Base-by-base conservation (phyloP, 2,888 invertebrate genomes). In the Eilema caniola region DNA sequence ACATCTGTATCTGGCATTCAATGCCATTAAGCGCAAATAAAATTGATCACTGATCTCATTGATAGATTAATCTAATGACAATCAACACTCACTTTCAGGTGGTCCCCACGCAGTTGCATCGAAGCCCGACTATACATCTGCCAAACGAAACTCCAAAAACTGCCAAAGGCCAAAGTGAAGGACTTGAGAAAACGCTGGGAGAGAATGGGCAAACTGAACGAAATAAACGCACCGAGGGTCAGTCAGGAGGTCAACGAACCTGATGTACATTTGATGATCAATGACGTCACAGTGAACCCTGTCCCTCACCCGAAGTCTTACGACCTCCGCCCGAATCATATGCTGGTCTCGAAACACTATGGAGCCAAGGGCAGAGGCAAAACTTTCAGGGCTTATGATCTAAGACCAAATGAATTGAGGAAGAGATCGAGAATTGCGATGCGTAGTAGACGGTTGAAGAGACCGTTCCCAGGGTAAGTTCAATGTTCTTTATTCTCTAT, bases 71-170 rank as follows among this genome's bases (percentile, higher is more conserved):
- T 68, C 72, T 62, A 79, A 68, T 75, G 61, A 75, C 56, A 31
- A 33, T 69, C 61, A 66, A 57, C 28, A 25, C 14, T 33, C 23
- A 59, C 20, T 87, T 93, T 72, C 92, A 96, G 96, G 85, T 98
- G 98, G 98, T 96, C 96, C 65, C 96, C 97, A 1, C 94, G 96
- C 62, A 96, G 94, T 85, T 98, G 98, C 91, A 88, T 96, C 72
- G 96, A 96, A 74, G 90, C 92, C 20, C 96, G 96, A 75, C 96
- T 96, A 85, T 97, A 95, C 92, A 96, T 98, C 85, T 98, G 98
- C 90, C 97, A 97, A 88, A 96, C 96, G 23, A 96, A 95, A 84
- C 90, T 96, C 8, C 94, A 90, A 69, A 96, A 95, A 75, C 92
- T 96, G 3, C 88, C 93, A 41, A 95, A 93, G 74, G 86, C 93